A percentile compares a stretch with the other conserved stretches of the same genome.
Conservation (phyloP, 1,140 invertebrate species). For the Muscidifurax raptorellus region DNA sequence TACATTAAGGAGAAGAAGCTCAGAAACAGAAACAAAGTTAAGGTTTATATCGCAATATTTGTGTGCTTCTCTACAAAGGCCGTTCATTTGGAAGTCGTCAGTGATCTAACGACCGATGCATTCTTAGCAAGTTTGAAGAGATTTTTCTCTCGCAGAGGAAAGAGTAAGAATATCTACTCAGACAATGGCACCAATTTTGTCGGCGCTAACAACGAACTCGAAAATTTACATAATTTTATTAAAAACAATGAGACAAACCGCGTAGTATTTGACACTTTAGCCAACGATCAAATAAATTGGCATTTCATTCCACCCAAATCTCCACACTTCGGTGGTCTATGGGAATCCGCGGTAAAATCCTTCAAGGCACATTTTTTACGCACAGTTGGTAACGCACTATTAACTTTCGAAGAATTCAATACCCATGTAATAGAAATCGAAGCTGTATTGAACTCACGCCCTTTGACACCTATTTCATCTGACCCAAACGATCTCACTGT, state of each 20-base stretch:
- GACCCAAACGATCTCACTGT: conserved; percentile 53
- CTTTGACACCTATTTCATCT: conserved; percentile 54
- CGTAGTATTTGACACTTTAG: background rate
- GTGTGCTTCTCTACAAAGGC: no score
- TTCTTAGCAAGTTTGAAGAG: conserved; percentile 58
- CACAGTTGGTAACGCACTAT: conserved; percentile 41
- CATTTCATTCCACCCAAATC: conserved; percentile 63
- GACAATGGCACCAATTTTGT: conserved; percentile 68
- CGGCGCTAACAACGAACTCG: conserved; percentile 57
- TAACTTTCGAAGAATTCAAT: conserved; percentile 54
- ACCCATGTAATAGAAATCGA: conserved; percentile 49
- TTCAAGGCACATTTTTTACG: conserved; percentile 54
- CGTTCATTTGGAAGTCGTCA: conserved; percentile 64
- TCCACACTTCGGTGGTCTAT: conserved; percentile 65
- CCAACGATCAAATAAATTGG: conserved; percentile 53
- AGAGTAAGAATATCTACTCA: conserved; percentile 53
- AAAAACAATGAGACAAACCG: background rate
- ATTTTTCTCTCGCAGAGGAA: conserved; percentile 59
- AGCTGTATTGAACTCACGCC: conserved; percentile 63
- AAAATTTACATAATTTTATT: conserved; percentile 51
- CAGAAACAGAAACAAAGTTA: conserved; percentile 46
- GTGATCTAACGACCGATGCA: conserved; percentile 57
- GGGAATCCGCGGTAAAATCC: conserved; percentile 60
- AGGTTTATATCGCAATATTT: no score
- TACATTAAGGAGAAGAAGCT: conserved; percentile 49